Conservation (phyloP, 2,888 invertebrate genomes). For the Athripsodes cinereus region DNA sequence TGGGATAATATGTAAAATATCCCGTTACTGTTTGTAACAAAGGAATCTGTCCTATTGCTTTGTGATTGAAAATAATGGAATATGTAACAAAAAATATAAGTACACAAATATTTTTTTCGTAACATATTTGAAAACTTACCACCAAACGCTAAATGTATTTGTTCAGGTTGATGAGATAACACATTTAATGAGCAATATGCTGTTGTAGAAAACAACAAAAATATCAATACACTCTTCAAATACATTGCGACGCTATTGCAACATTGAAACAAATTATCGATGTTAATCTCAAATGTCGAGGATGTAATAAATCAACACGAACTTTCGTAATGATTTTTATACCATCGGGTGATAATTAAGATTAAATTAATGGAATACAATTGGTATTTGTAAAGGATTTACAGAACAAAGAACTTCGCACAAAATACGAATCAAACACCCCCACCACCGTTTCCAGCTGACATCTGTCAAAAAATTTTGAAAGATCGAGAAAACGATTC, state of each 20-base stretch:
- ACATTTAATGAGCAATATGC: conserved; percentile 3
- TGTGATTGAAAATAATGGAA: not conserved
- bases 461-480: conserved; percentile 18
- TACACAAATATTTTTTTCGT: not conserved
- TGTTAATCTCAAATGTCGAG: not conserved
- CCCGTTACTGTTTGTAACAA: not conserved
- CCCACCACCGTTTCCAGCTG: conserved; percentile 17
- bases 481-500: not conserved
- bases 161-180: conserved; percentile 55
- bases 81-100: not conserved
- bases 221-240: conserved; percentile 2
- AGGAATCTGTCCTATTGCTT: not conserved
- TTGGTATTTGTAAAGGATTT: not conserved
- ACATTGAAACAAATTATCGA: not conserved
- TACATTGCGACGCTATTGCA: not conserved
- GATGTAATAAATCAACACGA: no score
- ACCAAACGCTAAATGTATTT: conserved; percentile 61
- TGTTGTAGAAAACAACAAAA: conserved; percentile 11
- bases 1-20: not conserved
- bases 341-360: not conserved
- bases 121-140: conserved; percentile 35
- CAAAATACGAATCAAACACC: conserved; percentile 5
- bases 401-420: conserved; percentile 20
- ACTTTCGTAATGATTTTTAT: not conserved
- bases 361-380: not conserved